Conservation (phyloP, 92 coral and sea anemone species). For the Actinernus sp. region DNA sequence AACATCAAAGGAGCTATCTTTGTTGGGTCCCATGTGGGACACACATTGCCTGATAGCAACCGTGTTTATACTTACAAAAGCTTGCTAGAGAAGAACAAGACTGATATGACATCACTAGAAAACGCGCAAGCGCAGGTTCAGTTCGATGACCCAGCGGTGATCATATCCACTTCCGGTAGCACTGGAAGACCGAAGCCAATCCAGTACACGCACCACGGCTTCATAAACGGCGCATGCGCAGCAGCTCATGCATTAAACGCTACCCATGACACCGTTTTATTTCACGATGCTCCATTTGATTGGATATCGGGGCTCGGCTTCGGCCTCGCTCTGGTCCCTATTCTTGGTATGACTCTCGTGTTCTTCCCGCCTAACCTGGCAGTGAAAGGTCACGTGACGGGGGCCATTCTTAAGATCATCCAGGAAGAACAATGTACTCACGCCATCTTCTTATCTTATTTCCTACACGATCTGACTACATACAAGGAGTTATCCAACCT, state of each 20-base stretch:
- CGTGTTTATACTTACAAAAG: constrained; percentile 8
- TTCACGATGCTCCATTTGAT: constrained; percentile 40
- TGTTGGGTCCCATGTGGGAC: neutral
- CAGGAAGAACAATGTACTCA: constrained; percentile 51
- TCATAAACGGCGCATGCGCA: constrained; percentile 18
- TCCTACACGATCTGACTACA: constrained; percentile 30
- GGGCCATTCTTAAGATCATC: constrained; percentile 18
- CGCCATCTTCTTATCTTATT: constrained; percentile 35
- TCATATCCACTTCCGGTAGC: constrained; percentile 54
- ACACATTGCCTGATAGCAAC: neutral
- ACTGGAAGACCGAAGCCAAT: constrained; percentile 44
- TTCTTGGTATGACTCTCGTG: constrained; percentile 44
- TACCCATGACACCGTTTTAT: constrained; percentile 15
- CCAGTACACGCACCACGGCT: constrained; percentile 42
- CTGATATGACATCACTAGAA: neutral
- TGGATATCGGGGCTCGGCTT: constrained; percentile 40
- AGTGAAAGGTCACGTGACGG: constrained; percentile 27
- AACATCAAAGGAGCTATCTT: neutral
- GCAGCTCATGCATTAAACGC: constrained; percentile 29
- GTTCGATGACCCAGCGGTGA: constrained; percentile 28
- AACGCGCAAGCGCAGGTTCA: constrained; percentile 31
- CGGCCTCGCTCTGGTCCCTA: constrained; percentile 22
- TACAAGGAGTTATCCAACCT: neutral
- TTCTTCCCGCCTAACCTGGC: constrained; percentile 41
- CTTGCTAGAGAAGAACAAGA: constrained; percentile 1